These are phyloP conservation scores for Neelides sp. DNA, from an alignment of 1,140 invertebrate species.

Conservation along the genomic window DNA sequence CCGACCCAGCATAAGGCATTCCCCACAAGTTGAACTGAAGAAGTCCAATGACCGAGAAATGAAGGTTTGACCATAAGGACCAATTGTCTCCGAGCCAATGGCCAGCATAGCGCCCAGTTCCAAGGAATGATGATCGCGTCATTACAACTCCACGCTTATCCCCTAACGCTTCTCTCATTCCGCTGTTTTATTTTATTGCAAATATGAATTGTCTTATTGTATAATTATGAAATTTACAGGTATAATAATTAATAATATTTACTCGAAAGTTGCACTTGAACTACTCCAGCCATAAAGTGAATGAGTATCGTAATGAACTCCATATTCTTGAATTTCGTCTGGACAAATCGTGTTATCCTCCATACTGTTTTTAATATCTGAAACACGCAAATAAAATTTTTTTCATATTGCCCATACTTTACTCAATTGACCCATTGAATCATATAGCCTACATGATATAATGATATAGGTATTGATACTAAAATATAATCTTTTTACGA, in stretches of 20 bases:
- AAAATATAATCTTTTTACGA: too few species aligned
- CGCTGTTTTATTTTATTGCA: slow-evolving; percentile 52
- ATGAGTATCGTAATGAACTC: slow-evolving; percentile 37
- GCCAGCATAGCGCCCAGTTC: slow-evolving; percentile 41
- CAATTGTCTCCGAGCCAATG: slow-evolving; percentile 48
- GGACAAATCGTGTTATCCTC: slow-evolving; percentile 33
- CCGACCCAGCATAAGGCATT: slow-evolving; percentile 41
- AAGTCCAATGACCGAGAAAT: slow-evolving; percentile 37
- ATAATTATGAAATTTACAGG: too few species aligned
- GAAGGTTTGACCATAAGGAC: slow-evolving; percentile 40
- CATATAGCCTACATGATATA: background rate
- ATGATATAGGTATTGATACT: background rate
- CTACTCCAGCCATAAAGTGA: slow-evolving; percentile 39
- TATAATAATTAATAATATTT: too few species aligned
- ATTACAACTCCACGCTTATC: slow-evolving; percentile 37
- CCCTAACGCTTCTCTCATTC: too few species aligned
- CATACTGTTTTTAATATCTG: slow-evolving; percentile 19
- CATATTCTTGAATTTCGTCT: slow-evolving; percentile 31
- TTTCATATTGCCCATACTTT: background rate
- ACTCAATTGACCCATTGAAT: background rate
- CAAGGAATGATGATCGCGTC: slow-evolving; percentile 43
- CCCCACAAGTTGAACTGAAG: slow-evolving; percentile 40
- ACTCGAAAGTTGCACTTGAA: slow-evolving; percentile 37
- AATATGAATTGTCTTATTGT: slow-evolving; percentile 8
- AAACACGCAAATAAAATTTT: background rate